Conservation (phyloP, 2,888 invertebrate species). For the Achlya flavicornis region DNA sequence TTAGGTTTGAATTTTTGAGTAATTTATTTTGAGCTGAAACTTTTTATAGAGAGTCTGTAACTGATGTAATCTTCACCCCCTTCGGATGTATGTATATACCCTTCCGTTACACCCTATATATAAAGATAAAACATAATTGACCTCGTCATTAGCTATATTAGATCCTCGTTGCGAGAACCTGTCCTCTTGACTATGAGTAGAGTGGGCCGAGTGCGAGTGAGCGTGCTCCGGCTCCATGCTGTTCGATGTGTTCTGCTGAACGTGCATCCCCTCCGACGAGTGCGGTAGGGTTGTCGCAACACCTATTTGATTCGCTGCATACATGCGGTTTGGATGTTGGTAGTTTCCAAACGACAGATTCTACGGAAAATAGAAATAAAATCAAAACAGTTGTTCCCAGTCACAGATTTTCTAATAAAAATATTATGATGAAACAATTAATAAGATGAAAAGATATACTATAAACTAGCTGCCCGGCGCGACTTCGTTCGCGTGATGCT, state of each 20-base stretch:
- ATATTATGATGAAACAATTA: neutral
- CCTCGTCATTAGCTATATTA: conserved; percentile 59
- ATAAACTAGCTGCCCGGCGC: too few species aligned
- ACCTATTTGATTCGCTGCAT: conserved; percentile 77
- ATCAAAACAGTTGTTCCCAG: neutral
- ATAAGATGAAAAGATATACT: neutral
- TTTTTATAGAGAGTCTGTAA: too few species aligned
- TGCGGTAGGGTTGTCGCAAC: conserved; percentile 79
- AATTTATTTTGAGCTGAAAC: too few species aligned
- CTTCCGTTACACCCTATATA: too few species aligned
- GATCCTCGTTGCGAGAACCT: conserved; percentile 57
- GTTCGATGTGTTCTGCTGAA: conserved; percentile 43
- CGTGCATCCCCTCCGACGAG: conserved; percentile 53
- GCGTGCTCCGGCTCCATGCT: conserved; percentile 54
- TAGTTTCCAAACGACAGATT: conserved; percentile 62
- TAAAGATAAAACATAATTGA: conserved; percentile 24
- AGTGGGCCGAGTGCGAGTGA: conserved; percentile 47
- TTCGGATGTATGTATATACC: too few species aligned
- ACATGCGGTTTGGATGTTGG: conserved; percentile 68
- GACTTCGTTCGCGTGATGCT: too few species aligned
- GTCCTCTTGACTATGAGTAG: conserved; percentile 66
- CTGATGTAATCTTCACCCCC: too few species aligned
- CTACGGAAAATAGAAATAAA: conserved; percentile 39
- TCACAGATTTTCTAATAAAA: neutral
- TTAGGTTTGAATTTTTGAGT: too few species aligned